Conservation (phyloP, 2,113 vertebrate genomes). For the Hypomesus transpacificus region DNA sequence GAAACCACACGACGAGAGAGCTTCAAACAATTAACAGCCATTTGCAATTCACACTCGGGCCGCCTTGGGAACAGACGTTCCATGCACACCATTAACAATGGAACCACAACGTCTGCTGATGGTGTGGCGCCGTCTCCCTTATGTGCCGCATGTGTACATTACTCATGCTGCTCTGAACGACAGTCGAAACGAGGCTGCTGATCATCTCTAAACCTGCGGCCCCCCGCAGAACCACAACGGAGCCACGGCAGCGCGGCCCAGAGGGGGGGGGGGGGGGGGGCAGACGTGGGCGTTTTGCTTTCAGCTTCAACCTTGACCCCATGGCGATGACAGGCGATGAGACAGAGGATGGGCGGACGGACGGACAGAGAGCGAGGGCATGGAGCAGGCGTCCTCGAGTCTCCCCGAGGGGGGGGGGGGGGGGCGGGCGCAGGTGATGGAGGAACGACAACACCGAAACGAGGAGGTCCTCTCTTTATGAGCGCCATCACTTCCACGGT, state of each 20-base stretch:
- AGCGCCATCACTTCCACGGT: conserved; percentile 33
- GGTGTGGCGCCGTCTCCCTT: too few species aligned
- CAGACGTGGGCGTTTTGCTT: conserved; percentile 40
- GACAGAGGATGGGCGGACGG: conserved; percentile 52
- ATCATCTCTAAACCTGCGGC: conserved; percentile 53
- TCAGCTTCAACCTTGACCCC: conserved; percentile 36
- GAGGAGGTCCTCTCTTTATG: conserved; percentile 20
- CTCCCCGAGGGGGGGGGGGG: conserved; percentile 22
- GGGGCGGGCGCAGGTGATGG: conserved; percentile 57
- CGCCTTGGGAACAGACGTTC: conserved; percentile 10
- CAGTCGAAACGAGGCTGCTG: conserved; percentile 50
- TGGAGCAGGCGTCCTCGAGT: conserved; percentile 55
- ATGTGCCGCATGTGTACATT: not conserved
- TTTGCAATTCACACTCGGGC: conserved; percentile 35
- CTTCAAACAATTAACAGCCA: conserved; percentile 87
- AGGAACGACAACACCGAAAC: conserved; percentile 65
- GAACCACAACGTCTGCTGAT: not conserved
- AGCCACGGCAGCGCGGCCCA: not conserved
- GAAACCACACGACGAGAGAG: conserved; percentile 51
- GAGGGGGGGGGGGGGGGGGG: conserved; percentile 14
- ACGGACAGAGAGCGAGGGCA: conserved; percentile 43
- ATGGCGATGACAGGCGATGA: conserved; percentile 34
- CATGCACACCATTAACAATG: conserved; percentile 10
- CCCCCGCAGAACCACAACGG: conserved; percentile 31
- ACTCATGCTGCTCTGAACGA: not conserved